phyloP scores from a whole-genome alignment of 2,113 vertebrate species.

The Sebastes schlegelii region DNA sequence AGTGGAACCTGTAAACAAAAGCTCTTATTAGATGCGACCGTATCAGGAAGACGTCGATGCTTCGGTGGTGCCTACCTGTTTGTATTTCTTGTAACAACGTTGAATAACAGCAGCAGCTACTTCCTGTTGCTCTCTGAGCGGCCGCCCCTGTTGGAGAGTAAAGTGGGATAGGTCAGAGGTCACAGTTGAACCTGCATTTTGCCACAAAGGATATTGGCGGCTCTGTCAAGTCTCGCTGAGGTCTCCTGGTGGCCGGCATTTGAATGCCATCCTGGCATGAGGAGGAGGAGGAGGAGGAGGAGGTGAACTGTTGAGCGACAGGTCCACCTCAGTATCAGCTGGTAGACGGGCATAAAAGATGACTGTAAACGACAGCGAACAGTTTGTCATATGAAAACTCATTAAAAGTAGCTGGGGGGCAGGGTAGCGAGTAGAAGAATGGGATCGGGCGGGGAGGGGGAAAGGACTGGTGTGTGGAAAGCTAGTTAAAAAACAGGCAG shows the following conservation, averaged over 20 bases:
- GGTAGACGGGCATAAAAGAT: constrained; percentile 69
- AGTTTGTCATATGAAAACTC: constrained; percentile 75
- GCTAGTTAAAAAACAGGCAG: constrained; percentile 72
- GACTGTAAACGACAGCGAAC: constrained; percentile 76
- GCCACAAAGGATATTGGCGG: constrained; percentile 60
- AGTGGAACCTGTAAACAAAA: not conserved
- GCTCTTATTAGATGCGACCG: not conserved
- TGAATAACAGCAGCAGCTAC: constrained; percentile 98
- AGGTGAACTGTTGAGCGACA: constrained; percentile 44
- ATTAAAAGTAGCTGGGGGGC: constrained; percentile 65
- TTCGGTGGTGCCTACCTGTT: constrained; percentile 88
- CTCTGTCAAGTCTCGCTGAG: constrained; percentile 56
- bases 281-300: constrained; percentile 27
- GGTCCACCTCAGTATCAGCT: constrained; percentile 67
- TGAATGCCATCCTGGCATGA: constrained; percentile 53
- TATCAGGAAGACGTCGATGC: not conserved
- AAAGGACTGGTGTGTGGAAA: constrained; percentile 50
- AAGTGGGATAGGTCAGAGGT: constrained; percentile 72
- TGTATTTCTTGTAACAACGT: constrained; percentile 99
- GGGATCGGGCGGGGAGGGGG: constrained; percentile 51
- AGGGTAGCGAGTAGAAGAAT: constrained; percentile 51
- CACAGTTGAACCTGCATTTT: constrained; percentile 52
- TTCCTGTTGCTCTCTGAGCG: constrained; percentile 96
- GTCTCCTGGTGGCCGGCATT: constrained; percentile 48
- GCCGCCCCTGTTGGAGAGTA: constrained; percentile 89